Percentiles rank a stretch among this genome's conserved stretches.
Evolutionary conservation across 2,888 invertebrate genomes (phyloP).

Genomic region (Agriopis aurantiaria): DNA sequence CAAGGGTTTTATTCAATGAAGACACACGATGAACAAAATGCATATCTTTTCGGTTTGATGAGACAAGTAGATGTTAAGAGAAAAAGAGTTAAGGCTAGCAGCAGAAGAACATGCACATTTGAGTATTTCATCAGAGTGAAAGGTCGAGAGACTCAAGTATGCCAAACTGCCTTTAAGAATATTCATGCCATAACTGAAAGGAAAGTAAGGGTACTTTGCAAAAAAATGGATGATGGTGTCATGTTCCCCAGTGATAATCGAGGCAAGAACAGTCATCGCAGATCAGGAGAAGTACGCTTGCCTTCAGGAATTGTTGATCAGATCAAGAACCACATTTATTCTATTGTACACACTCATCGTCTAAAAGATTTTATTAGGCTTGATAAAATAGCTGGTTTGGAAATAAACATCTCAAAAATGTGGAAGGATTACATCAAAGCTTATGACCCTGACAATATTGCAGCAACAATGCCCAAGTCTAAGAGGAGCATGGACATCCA

Average conservation of each 20-base stretch:
- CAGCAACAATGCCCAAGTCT: conserved; percentile 80
- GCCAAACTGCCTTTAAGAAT: conserved; percentile 86
- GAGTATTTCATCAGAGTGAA: conserved; percentile 85
- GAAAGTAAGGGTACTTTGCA: conserved; percentile 85
- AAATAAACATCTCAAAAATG: conserved; percentile 86
- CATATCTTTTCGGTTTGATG: conserved; percentile 86
- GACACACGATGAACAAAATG: conserved; percentile 87
- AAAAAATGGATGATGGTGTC: conserved; percentile 87
- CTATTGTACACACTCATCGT: conserved; percentile 82
- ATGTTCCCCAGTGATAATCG: conserved; percentile 86
- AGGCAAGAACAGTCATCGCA: conserved; percentile 83
- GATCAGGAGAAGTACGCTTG: conserved; percentile 82
- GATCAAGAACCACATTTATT: conserved; percentile 85
- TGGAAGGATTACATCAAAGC: conserved; percentile 86
- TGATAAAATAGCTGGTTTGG: conserved; percentile 84
- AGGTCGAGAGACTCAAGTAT: conserved; percentile 85
- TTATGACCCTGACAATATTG: conserved; percentile 83
- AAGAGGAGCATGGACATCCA: conserved; percentile 71
- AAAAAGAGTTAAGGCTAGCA: conserved; percentile 84
- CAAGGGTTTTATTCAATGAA: conserved; percentile 86
- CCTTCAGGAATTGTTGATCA: conserved; percentile 80
- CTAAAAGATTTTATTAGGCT: conserved; percentile 83
- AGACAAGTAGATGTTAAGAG: conserved; percentile 86
- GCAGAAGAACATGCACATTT: conserved; percentile 84
- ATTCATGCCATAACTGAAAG: conserved; percentile 86